Percentiles rank a stretch among this genome's conserved stretches.
Evolutionary conservation across 2,888 invertebrate genomes (phyloP).

Genomic region (Polyommatus icarus): DNA sequence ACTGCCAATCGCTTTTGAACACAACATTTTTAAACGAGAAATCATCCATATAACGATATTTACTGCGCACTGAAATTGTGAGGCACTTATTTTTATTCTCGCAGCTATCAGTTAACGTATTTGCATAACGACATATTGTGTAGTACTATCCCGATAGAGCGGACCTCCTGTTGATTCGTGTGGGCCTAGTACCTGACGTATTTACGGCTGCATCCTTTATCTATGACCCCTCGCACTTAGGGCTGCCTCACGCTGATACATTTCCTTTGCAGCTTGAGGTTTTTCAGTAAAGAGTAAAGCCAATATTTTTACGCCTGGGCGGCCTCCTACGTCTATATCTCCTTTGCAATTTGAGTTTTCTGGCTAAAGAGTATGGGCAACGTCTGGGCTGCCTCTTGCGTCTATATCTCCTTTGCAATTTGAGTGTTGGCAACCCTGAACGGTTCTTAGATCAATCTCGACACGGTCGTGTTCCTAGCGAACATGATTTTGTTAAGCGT

Average conservation of each 20-base stretch:
- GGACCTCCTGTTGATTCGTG: constrained; percentile 23
- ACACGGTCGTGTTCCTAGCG: constrained; percentile 20
- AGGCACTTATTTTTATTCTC: background rate
- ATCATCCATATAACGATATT: background rate
- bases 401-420: background rate
- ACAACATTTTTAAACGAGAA: background rate
- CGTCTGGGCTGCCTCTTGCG: background rate
- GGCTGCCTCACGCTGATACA: background rate
- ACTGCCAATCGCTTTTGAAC: background rate
- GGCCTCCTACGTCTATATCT: background rate
- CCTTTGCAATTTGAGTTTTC: background rate
- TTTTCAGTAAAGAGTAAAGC: background rate
- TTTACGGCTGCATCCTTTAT: constrained; percentile 29
- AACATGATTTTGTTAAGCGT: constrained; percentile 19
- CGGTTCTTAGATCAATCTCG: constrained; percentile 12
- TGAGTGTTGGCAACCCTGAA: background rate
- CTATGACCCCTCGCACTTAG: background rate
- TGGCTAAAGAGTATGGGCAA: background rate
- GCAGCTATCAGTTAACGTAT: constrained; percentile 18
- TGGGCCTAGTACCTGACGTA: constrained; percentile 23
- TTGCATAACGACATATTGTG: constrained; percentile 20
- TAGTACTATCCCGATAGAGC: constrained; percentile 11
- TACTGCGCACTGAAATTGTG: background rate
- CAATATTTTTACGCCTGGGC: background rate
- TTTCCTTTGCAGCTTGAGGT: background rate